Evolutionary conservation across 2,888 invertebrate species (phyloP).

Genomic region (Spisula solida): DNA sequence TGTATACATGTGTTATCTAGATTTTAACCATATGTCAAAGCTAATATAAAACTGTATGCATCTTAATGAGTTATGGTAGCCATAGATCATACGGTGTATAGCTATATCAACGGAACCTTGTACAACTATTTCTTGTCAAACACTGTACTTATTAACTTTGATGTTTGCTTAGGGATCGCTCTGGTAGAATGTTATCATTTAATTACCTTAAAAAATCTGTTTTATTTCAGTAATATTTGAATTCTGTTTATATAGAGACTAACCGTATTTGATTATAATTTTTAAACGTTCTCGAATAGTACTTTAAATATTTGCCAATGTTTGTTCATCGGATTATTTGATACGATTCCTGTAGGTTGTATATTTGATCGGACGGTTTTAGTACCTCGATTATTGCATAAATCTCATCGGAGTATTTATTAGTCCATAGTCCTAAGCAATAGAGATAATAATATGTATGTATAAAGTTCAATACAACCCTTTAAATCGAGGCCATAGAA

Average conservation of each 20-base stretch:
- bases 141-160: neutral
- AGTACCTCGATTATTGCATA: neutral
- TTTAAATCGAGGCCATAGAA: neutral
- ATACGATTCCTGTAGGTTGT: neutral
- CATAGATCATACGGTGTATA: neutral
- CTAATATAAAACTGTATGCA: neutral
- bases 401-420: neutral
- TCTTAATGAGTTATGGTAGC: neutral
- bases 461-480: neutral
- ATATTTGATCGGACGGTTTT: neutral
- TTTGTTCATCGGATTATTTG: neutral
- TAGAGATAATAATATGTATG: neutral
- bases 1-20: neutral
- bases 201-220: neutral
- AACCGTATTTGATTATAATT: constrained; percentile 13
- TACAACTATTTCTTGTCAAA: neutral
- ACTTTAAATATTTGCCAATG: neutral
- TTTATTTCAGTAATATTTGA: neutral
- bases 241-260: neutral
- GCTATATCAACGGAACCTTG: neutral
- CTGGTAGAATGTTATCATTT: neutral
- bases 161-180: neutral
- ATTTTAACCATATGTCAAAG: neutral
- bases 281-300: neutral
- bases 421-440: neutral